Evolutionary conservation across 2,797 vertebrate species (phyloP), one percentile per base, ranked within the genome.

Genomic region (Schizopygopsis malacanthus): DNA sequence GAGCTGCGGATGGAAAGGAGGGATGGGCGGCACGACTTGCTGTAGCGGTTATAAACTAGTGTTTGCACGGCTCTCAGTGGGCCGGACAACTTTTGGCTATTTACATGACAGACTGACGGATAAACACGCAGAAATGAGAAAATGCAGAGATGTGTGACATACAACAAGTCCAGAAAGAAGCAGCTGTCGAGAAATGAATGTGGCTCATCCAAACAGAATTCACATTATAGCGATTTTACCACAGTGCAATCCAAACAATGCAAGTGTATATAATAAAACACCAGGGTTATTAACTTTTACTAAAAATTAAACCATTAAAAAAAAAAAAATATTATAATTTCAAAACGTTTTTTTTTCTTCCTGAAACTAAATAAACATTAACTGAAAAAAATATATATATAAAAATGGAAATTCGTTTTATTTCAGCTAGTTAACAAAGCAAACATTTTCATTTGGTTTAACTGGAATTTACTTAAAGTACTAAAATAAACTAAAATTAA

Each of bases 1-100:
- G 89, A 13, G 63, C 63, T 33, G 28, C 7, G 54, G 54, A 20
- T 56, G 54, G 7, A 22, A 56, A 22, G 0, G 54, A 92, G 87
- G 80, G 16, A 59, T 78, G 79, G 72, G 63, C 75, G 45, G 43
- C 78, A 61, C 4, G 20, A 79, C 47, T 52, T 76, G 25, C 15
- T n/a, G 75, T 15, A 54, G 75, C 75, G 1, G 9, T 37, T 75
- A 33, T 18, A 56, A 4, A 65, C 16, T 7, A 13, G 41, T 7
- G 25, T 13, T 28, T 67, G 61, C 79, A 20, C 6, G 3, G 78
- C 9, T 65, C 41, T 80, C 16, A 1, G 37, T 61, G 13, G 76
- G 52, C 54, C 61, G 54, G 12, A 61, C 4, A 59, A 61, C 56
- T 43, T 79, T 61, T 18, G 20, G 6, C 20, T 39, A 56, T 37